Base-by-base conservation (phyloP, 37 sponge, comb jelly and placozoan genomes). In the Hormiphora californensis region DNA sequence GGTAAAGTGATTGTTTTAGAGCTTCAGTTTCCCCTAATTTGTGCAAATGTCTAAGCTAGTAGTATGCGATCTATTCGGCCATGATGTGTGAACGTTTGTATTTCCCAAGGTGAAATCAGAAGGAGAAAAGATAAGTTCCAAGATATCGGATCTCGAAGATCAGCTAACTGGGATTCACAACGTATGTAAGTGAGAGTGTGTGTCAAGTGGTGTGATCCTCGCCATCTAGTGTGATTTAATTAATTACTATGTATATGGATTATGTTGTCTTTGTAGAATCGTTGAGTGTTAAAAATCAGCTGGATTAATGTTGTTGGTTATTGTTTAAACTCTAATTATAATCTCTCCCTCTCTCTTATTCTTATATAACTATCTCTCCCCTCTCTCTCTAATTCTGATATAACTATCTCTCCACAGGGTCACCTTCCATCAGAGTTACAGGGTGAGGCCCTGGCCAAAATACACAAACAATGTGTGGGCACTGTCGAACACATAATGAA, bases 381-480 rank as follows among this genome's bases (percentile, higher is more conserved):
- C 53, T 49, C 15, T 49, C 53, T 17, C 15, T 9, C 15, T 15
- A n/a, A 9, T 23, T 21, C 61, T n/a, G 11, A 57, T 5, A 57
- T 57, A n/a, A n/a, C 61, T 25, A 57, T 57, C 7, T n/a, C 27
- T 30, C 25, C 2, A n/a, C 46, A 73, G 81, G 81, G 81, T 1
- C 43, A 73, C 81, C 12, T 73, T n/a, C 81, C 81, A 43, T 43
- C 40, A 5, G 81, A 73, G 4, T 1, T 73, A 33, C 40, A 41
- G 12, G 35, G 46, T 32, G 81, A 73, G 43, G 81, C 81, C 43
- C 44, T 73, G 15, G 43, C 28, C 22, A 73, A 73, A 46, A 73
- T 73, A 8, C 81, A 73, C 44, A 73, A 73, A 41, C 81, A 73
- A 36, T 73, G 81, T 73, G 43, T 73, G 40, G 81, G 81, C 4